Base-by-base conservation (phyloP, 1,140 invertebrate species). In the Drosophila azteca region DNA sequence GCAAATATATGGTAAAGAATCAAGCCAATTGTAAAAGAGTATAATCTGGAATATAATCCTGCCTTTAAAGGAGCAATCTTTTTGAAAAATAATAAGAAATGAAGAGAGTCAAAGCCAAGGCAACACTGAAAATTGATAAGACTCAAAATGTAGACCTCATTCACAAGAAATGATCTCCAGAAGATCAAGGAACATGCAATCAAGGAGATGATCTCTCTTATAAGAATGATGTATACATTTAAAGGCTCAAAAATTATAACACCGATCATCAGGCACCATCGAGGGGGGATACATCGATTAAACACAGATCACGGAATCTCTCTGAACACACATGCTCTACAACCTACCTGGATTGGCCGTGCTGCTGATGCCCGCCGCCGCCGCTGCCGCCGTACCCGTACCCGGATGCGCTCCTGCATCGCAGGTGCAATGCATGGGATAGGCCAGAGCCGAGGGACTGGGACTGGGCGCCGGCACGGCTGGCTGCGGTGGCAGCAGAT, bases 261-360 rank as follows among this genome's bases (percentile, higher is more conserved):
- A 65, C 63, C 46, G 57, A 65, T 49, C 71, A 77, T 65, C 72
- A 65, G 46, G 62, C 65, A 61, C 45, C 50, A 76, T 43, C 67
- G 60, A 55, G 58, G 60, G 67, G 48, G 61, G 50, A 62, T 55
- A 59, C 70, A 74, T 29, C 66, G 39, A 50, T 52, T 39, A 39
- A 39, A 69, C 22, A 31, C 31, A 44, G 20, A 24, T 49, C 9
- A 8, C 3, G 6, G 48, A 22, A 35, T 17, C 13, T 31, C 8
- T 54, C 20, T 15, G 44, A n/a, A 81, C 81, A 82, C 74, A 66
- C 90, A 89, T 92, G 90, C 91, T 85, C 90, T 92, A 91, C 79
- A 71, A 91, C 91, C 92, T 92, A 92, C 92, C 92, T 92, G 88
- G 90, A 49, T 88, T 89, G 70, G 70, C 77, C 59, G 79, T 73